These are phyloP conservation scores for Balanococcus diminutus DNA, from an alignment of 2,888 invertebrate species.

Conservation along the genomic window DNA sequence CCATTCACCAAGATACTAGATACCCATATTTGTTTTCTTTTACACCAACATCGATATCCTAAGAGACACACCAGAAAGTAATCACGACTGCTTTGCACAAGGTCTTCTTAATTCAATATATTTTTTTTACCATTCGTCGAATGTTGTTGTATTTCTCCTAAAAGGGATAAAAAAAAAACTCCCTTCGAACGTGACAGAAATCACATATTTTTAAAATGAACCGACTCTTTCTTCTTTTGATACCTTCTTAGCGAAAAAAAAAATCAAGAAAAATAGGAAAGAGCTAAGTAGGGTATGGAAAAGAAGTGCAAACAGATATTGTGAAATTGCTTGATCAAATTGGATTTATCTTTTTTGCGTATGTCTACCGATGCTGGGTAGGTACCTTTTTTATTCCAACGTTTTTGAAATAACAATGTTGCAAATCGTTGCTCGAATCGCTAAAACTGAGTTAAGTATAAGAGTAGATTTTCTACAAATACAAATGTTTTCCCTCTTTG, in stretches of 20 bases:
- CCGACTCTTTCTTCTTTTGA: background rate
- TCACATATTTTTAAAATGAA: constrained; percentile 13
- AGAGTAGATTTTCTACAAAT: background rate
- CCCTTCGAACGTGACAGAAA: constrained; percentile 4
- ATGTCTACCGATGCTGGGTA: background rate
- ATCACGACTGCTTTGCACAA: background rate
- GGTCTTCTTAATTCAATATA: background rate
- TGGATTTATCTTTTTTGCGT: constrained; percentile 1
- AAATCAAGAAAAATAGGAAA: background rate
- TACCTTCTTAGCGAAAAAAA: background rate
- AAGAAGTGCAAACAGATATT: background rate
- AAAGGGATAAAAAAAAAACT: background rate
- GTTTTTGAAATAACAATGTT: constrained; percentile 10
- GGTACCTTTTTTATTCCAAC: background rate
- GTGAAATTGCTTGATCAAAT: constrained; percentile 16
- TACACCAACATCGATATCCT: background rate
- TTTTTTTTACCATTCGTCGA: background rate
- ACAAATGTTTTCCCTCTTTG: background rate
- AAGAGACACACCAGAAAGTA: too few relatives aligned
- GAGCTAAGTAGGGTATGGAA: background rate
- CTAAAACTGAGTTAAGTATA: constrained; percentile 6
- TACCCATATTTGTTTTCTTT: background rate
- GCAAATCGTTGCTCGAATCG: background rate
- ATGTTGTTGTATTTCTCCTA: background rate
- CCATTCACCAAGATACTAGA: background rate